These are phyloP conservation scores for Crossaster papposus DNA, from an alignment of 53 echinoderm and acorn worm species.

Conservation along the genomic window DNA sequence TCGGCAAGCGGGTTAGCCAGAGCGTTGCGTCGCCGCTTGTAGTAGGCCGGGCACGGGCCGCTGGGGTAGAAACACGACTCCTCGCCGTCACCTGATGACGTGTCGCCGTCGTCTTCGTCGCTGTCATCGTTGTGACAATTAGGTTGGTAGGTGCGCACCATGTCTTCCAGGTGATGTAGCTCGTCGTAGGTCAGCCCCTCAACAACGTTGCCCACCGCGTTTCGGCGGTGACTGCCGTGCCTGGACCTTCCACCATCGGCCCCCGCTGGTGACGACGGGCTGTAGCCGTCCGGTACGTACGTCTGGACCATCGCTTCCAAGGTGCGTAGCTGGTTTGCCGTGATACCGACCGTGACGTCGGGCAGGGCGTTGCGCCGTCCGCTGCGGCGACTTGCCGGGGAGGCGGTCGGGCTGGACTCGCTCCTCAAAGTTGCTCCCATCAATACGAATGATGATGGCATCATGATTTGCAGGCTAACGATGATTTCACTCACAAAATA, in stretches of 20 bases:
- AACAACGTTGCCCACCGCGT: conserved; percentile 74
- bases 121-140: background rate
- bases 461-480: background rate
- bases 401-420: background rate
- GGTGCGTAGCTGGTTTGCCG: conserved; percentile 62
- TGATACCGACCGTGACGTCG: conserved; percentile 77
- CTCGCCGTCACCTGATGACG: conserved; percentile 34
- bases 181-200: conserved; percentile 66
- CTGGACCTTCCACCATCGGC: no score
- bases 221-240: conserved; percentile 53
- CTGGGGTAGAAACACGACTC: conserved; percentile 15
- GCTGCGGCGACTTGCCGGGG: conserved; percentile 27
- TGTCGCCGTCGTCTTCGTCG: conserved; percentile 19
- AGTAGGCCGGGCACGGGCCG: conserved; percentile 37
- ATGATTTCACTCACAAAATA: background rate
- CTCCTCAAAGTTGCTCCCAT: background rate
- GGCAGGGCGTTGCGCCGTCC: conserved; percentile 83
- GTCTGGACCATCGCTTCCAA: conserved; percentile 51
- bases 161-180: conserved; percentile 53
- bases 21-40: conserved; percentile 74
- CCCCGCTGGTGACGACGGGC: background rate
- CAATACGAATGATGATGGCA: conserved; percentile 10
- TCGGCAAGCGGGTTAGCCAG: conserved; percentile 70
- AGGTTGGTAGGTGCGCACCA: conserved; percentile 24
- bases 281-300: conserved; percentile 50